Evolutionary conservation across 2,888 invertebrate species (phyloP), one percentile per base, ranked within the genome.

Genomic region (Dicycla oo): DNA sequence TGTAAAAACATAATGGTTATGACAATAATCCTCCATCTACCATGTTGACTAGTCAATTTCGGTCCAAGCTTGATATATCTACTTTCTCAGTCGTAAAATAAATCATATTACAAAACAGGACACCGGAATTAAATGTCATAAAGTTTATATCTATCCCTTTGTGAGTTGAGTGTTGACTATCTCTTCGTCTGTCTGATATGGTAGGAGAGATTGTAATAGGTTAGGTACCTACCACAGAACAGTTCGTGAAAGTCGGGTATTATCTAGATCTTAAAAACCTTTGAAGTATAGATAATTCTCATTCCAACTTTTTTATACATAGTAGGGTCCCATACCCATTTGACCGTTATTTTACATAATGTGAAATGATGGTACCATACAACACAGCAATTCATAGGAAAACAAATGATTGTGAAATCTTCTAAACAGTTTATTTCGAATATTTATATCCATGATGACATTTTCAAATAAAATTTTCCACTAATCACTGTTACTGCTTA

Each of bases 21-120:
- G 40, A 34, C 34, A 63, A 54, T 82, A 68, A 56, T 60, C 26
- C 45, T 60, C 30, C 2, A 2, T 30, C 13, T 18, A 38, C 34
- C 23, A 54, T 76, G 61, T 57, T 57, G 8, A 20, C 77, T 38
- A 71, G 49, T 53, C 62, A 49, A 73, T 54, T 47, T 78, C 54
- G 30, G 57, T 47, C 49, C 61, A 51, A 67, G 54, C 26, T 45
- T 78, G 63, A 82, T 77, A 82, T 54, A 81, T 76, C 49, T 67
- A 58, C 75, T 80, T 79, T 82, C 72, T 75, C 74, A 76, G 73
- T 86, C 88, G 82, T 87, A 82, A 87, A 87, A 87, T 87, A 87
- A 88, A 87, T 87, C 78, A 84, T 84, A 85, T 81, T 75, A 81
- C 77, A 80, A 80, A 75, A 81, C 85, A 75, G 74, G 77, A 79